Evolutionary conservation across 2,888 invertebrate genomes (phyloP).

Genomic region (Sphaerophoria taeniata): DNA sequence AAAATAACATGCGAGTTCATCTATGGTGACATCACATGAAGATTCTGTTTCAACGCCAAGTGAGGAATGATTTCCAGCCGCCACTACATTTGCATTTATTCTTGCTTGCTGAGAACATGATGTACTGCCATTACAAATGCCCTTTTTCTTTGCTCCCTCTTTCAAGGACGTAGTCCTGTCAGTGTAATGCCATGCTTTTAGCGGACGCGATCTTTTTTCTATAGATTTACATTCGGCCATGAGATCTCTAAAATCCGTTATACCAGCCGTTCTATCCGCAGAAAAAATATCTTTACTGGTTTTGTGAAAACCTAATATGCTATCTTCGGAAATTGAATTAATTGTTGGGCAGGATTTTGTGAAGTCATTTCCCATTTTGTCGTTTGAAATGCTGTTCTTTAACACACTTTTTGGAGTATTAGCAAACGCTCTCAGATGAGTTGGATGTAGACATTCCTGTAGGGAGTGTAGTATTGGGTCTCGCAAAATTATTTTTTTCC

Average conservation of each 20-base stretch:
- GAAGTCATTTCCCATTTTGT: slow-evolving; percentile 30
- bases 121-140: slow-evolving; percentile 74
- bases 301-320: slow-evolving; percentile 42
- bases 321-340: slow-evolving; percentile 60
- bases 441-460: slow-evolving; percentile 74
- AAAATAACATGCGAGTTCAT: slow-evolving; percentile 97
- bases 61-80: slow-evolving; percentile 80
- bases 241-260: slow-evolving; percentile 79
- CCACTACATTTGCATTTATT: slow-evolving; percentile 82
- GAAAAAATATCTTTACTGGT: slow-evolving; percentile 37
- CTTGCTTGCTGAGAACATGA: slow-evolving; percentile 92
- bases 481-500: slow-evolving; percentile 70
- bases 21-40: slow-evolving; percentile 93
- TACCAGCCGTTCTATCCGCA: slow-evolving; percentile 60
- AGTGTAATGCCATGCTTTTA: slow-evolving; percentile 54
- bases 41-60: slow-evolving; percentile 52
- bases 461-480: slow-evolving; percentile 75
- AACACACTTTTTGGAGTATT: slow-evolving; percentile 38
- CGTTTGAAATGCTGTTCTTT: slow-evolving; percentile 37
- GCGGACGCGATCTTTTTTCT: slow-evolving; percentile 19
- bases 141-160: slow-evolving; percentile 12
- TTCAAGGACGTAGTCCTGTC: slow-evolving; percentile 21
- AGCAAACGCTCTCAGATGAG: slow-evolving; percentile 64
- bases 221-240: slow-evolving; percentile 79
- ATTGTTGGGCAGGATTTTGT: slow-evolving; percentile 63